Evolutionary conservation across 2,888 invertebrate species (phyloP), one percentile per base, ranked within the genome.

Genomic region (Tubulanus polymorphus): DNA sequence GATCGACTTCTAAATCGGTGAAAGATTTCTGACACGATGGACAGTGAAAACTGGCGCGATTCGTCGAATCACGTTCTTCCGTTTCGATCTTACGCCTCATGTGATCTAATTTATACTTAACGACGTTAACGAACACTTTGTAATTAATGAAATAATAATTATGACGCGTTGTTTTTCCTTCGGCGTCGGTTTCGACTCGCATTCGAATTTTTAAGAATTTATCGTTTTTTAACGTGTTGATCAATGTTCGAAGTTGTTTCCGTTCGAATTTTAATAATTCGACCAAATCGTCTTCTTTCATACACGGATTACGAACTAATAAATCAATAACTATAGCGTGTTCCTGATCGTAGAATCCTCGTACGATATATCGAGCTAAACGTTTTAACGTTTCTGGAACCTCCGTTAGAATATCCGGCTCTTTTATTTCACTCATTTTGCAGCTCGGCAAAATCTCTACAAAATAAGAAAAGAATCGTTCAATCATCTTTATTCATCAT

Each of bases 101-200:
- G 73, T 93, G 85, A 81, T 96, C 95, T 74, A 97, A 81, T 81
- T 96, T 96, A 80, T 96, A 97, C 80, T 95, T 96, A 0, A 96
- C 91, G 15, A 96, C 93, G 82, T 96, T 96, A 3, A 96, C 95
- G 80, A 95, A 95, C 37, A 85, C 84, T 75, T 93, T 93, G 80
- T 95, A 96, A 80, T 95, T 95, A 67, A 96, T 95, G 74, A 93
- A 96, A 80, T 95, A 96, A 79, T 94, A 96, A 80, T 94, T 95
- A 23, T 94, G 93, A 83, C 93, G 91, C 72, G 92, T 93, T 30
- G 93, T 91, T 82, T 93, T 93, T 3, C 93, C 93, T 80, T 96
- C 95, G 0, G 87, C 84, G 32, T 91, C 93, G 53, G 95, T 95
- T 83, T 95, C 95, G 90, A 95, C 93, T 82, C 91, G 87, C 68